phyloP scores from a whole-genome alignment of 2,888 invertebrate species.

The Cenopis cana region DNA sequence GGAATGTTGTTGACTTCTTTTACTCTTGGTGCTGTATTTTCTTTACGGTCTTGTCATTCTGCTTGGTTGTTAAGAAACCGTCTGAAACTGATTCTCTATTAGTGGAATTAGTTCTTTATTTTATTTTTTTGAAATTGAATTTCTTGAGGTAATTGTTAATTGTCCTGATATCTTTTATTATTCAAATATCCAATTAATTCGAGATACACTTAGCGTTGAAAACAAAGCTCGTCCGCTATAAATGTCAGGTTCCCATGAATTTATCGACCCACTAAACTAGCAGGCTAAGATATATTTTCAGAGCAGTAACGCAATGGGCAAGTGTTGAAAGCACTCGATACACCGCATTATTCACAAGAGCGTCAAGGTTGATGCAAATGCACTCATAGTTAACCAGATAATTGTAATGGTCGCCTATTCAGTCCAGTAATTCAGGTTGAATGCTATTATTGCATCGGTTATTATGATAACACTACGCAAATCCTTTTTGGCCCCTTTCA shows the following conservation, averaged over 20 bases:
- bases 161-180: conserved; percentile 2
- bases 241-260: conserved; percentile 41
- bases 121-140: not conserved
- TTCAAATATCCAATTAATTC: conserved; percentile 20
- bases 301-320: conserved; percentile 50
- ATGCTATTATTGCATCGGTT: conserved; percentile 35
- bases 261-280: conserved; percentile 39
- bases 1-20: conserved; percentile 35
- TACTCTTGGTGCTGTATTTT: conserved; percentile 15
- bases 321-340: conserved; percentile 66
- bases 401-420: conserved; percentile 41
- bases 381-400: conserved; percentile 46
- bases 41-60: not conserved
- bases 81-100: not conserved
- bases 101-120: not conserved
- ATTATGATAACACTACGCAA: conserved; percentile 15
- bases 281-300: conserved; percentile 46
- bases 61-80: conserved; percentile 2
- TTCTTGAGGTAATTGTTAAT: not conserved
- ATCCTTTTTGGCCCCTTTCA: conserved; percentile 8
- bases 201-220: conserved; percentile 13
- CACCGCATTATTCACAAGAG: conserved; percentile 60
- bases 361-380: conserved; percentile 69
- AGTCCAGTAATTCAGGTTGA: conserved; percentile 22
- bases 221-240: conserved; percentile 34